Evolutionary conservation across 2,888 invertebrate species (phyloP).

Genomic region (Lasioglossum marginatum): DNA sequence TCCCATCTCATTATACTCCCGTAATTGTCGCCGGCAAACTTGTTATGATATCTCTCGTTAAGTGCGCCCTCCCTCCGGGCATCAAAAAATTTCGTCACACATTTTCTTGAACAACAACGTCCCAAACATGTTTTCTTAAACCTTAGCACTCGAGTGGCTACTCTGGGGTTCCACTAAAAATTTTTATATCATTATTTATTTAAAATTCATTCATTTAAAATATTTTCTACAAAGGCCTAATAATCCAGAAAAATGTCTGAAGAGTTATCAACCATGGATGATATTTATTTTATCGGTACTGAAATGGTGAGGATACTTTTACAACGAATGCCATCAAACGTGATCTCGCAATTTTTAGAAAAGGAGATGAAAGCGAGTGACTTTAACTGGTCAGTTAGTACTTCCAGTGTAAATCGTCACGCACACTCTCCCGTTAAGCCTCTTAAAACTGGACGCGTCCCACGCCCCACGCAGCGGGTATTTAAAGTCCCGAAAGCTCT

Average conservation of each 20-base stretch:
- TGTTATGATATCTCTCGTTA: slow-evolving; percentile 20
- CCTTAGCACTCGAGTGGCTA: too few relatives aligned
- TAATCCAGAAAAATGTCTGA: too few relatives aligned
- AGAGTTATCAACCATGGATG: too few relatives aligned
- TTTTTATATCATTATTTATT: background rate
- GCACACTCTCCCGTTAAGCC: background rate
- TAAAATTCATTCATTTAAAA: background rate
- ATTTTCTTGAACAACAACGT: background rate
- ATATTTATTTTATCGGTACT: too few relatives aligned
- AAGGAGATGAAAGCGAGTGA: background rate
- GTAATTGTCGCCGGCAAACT: slow-evolving; percentile 25
- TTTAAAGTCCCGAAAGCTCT: background rate
- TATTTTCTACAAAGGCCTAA: background rate
- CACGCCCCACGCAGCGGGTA: background rate
- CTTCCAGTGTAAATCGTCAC: background rate
- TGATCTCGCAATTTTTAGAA: background rate
- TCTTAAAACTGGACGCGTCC: background rate
- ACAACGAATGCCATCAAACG: background rate
- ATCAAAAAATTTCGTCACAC: background rate
- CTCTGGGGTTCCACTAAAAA: too few relatives aligned
- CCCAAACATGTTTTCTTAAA: background rate
- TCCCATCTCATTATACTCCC: slow-evolving; percentile 32
- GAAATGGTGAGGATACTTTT: too few relatives aligned
- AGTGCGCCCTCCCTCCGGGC: background rate
- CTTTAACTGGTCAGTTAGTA: background rate